Conservation (phyloP, 1,140 invertebrate species). For the Rhyzopertha dominica region DNA sequence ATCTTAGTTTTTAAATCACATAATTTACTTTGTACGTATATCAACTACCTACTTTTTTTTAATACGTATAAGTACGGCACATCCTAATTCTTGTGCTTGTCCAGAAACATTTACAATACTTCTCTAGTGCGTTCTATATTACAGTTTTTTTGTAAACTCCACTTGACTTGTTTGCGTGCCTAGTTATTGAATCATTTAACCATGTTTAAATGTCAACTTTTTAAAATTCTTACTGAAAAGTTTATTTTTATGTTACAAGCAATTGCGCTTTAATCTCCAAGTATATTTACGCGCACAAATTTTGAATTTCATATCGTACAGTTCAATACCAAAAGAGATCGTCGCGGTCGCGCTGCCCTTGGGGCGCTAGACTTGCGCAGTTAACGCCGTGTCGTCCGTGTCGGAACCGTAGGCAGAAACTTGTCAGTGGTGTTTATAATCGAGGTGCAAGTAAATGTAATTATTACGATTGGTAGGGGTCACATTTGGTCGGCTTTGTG, state of each 20-base stretch:
- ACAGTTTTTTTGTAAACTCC: slow-evolving; percentile 4
- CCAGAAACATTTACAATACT: no score
- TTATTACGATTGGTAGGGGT: no score
- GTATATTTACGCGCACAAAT: neutral
- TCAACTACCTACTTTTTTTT: no score
- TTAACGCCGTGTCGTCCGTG: no score
- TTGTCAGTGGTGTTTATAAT: slow-evolving; percentile 8
- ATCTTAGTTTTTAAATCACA: no score
- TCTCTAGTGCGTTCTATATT: no score
- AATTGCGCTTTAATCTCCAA: neutral
- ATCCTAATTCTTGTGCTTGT: no score
- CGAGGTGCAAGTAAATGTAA: no score
- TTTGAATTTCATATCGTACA: slow-evolving; percentile 12
- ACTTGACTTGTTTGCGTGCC: neutral
- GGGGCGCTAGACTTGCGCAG: slow-evolving; percentile 16
- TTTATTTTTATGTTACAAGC: neutral
- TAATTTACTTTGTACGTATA: no score
- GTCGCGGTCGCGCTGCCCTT: slow-evolving; percentile 17
- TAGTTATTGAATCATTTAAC: neutral
- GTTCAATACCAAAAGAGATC: slow-evolving; percentile 24
- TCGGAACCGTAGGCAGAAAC: slow-evolving; percentile 7
- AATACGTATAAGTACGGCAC: no score
- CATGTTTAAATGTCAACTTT: neutral
- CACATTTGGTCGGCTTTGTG: no score
- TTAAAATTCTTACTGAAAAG: neutral